Conservation (phyloP, 2,113 vertebrate species). For the Pseudolaguvia tuberculata region DNA sequence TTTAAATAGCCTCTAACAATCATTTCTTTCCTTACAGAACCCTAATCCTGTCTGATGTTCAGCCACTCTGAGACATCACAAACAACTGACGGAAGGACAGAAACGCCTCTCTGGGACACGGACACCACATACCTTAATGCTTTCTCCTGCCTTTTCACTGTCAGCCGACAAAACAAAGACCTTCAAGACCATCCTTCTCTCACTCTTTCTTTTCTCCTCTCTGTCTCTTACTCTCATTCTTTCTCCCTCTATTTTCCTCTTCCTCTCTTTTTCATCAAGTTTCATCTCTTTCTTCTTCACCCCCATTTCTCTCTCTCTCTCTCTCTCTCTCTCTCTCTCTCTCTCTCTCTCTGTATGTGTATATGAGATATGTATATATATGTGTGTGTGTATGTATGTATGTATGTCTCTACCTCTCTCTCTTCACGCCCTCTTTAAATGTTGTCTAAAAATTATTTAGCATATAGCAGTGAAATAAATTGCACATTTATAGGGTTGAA, state of each 20-base stretch:
- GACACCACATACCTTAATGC: conserved; percentile 63
- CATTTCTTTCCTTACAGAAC: background rate
- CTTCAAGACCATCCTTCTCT: too few relatives aligned
- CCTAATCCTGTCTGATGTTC: conserved; percentile 32
- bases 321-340: too few relatives aligned
- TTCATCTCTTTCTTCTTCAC: too few relatives aligned
- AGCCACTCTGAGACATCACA: conserved; percentile 43
- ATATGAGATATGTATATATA: too few relatives aligned
- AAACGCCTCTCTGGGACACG: conserved; percentile 42
- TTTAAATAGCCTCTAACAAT: background rate
- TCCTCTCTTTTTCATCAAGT: background rate
- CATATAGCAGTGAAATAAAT: conserved; percentile 5
- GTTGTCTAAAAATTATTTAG: conserved; percentile 14
- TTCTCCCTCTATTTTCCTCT: too few relatives aligned
- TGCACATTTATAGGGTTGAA: conserved; percentile 38
- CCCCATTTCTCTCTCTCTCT: too few relatives aligned
- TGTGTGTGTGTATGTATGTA: too few relatives aligned
- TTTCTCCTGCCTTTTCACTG: conserved; percentile 36
- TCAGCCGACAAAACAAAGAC: background rate
- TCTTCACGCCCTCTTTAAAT: background rate
- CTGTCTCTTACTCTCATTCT: background rate
- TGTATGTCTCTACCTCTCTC: background rate
- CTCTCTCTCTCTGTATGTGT: too few relatives aligned
- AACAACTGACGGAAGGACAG: conserved; percentile 53
- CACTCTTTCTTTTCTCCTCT: too few relatives aligned